Evolutionary conservation across 2,797 vertebrate species (phyloP).

Genomic region (Malacoraja senta): DNA sequence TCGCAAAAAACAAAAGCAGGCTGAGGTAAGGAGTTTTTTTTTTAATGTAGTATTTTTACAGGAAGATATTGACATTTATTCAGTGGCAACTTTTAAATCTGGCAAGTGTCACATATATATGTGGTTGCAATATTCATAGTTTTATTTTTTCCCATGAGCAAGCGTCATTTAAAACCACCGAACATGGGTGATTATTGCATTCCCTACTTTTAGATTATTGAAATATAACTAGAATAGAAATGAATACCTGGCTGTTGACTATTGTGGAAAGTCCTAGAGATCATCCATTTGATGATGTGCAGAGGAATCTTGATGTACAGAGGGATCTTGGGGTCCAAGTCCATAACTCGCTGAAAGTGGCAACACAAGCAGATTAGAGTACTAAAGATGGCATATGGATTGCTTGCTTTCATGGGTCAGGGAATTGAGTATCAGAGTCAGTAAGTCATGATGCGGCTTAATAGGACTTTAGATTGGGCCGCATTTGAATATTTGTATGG

Average conservation of each 20-base stretch:
- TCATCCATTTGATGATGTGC: too few species aligned
- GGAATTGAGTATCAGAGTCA: too few species aligned
- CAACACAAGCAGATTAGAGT: too few species aligned
- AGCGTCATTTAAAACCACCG: neutral
- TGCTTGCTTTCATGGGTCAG: too few species aligned
- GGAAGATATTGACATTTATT: neutral
- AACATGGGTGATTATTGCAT: neutral
- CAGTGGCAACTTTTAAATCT: neutral
- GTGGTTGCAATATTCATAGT: neutral
- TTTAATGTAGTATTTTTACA: neutral
- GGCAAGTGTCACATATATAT: neutral
- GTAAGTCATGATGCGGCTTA: too few species aligned
- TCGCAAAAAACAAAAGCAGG: constrained; percentile 87
- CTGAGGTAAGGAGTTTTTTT: constrained; percentile 68
- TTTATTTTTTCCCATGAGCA: neutral
- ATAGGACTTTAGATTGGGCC: too few species aligned
- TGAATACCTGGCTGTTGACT: neutral
- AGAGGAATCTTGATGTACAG: too few species aligned
- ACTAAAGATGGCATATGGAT: too few species aligned
- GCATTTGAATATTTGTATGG: too few species aligned
- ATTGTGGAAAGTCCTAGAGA: neutral
- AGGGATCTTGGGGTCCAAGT: too few species aligned
- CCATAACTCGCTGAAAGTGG: too few species aligned
- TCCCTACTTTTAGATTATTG: neutral
- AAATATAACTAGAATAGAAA: neutral